These are phyloP conservation scores for Drosophila rufa DNA, from an alignment of 1,140 invertebrate genomes.

Conservation along the genomic window DNA sequence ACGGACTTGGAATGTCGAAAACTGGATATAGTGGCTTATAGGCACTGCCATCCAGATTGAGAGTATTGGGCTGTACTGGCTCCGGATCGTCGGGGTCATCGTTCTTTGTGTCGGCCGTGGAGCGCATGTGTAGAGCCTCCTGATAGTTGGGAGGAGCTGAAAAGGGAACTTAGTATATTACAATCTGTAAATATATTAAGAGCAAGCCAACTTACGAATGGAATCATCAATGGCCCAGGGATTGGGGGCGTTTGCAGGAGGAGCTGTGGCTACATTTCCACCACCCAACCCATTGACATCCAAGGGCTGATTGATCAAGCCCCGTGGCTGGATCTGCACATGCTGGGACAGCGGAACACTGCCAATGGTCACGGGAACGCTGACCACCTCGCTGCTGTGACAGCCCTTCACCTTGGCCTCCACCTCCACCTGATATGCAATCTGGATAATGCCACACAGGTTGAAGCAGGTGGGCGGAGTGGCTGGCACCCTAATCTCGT, in stretches of 20 bases:
- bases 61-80: constrained; percentile 37
- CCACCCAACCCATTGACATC: constrained; percentile 34
- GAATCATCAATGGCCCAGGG: constrained; percentile 46
- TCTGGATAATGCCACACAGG: constrained; percentile 89
- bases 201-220: constrained; percentile 49
- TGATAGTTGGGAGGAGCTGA: constrained; percentile 75
- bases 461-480: constrained; percentile 89
- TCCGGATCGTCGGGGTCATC: constrained; percentile 25
- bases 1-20: constrained; percentile 72
- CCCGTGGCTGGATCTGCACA: constrained; percentile 47
- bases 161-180: too few relatives aligned
- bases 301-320: constrained; percentile 15
- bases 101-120: background rate
- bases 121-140: constrained; percentile 68
- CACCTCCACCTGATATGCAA: constrained; percentile 89
- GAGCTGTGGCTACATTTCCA: constrained; percentile 24
- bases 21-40: constrained; percentile 74
- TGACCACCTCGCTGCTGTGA: constrained; percentile 85
- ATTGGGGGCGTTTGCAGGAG: constrained; percentile 4
- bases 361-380: constrained; percentile 86
- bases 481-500: constrained; percentile 87
- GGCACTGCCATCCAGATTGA: constrained; percentile 53
- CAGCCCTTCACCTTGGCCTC: constrained; percentile 80
- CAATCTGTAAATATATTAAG: too few relatives aligned
- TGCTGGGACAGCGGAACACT: constrained; percentile 85